Evolutionary conservation across 2,797 vertebrate genomes (phyloP).

Genomic region (Pseudochaenichthys georgianus): DNA sequence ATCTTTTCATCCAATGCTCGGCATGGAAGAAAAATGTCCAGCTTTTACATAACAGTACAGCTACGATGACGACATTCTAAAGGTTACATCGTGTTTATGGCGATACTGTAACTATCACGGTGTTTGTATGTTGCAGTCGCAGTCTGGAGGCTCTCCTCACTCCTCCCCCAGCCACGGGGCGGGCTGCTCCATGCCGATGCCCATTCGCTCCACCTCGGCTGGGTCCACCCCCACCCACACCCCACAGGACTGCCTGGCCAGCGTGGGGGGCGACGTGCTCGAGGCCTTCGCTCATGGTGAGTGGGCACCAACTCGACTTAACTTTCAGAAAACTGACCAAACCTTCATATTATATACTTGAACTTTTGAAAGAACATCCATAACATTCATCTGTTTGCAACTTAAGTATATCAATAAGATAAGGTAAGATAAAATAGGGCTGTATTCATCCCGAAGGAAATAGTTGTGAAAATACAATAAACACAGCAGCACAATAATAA

Average conservation of each 20-base stretch:
- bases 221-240: constrained; percentile 95
- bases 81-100: neutral
- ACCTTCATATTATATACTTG: too few species aligned
- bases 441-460: too few species aligned
- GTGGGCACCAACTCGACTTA: neutral
- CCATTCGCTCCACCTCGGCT: constrained; percentile 92
- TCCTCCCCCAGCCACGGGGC: constrained; percentile 94
- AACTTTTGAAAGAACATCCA: too few species aligned
- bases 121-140: constrained; percentile 82
- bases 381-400: too few species aligned
- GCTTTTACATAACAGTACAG: neutral
- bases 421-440: too few species aligned
- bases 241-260: constrained; percentile 90
- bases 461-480: too few species aligned
- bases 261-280: constrained; percentile 91
- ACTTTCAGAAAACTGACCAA: too few species aligned
- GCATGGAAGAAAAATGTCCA: neutral
- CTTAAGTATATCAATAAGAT: too few species aligned
- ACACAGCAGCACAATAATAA: too few species aligned
- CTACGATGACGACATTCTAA: neutral
- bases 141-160: constrained; percentile 91
- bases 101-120: neutral
- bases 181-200: constrained; percentile 92
- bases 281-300: constrained; percentile 95
- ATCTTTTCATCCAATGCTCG: neutral